phyloP scores from a whole-genome alignment of 1,140 invertebrate genomes.

The Hyphantria cunea region DNA sequence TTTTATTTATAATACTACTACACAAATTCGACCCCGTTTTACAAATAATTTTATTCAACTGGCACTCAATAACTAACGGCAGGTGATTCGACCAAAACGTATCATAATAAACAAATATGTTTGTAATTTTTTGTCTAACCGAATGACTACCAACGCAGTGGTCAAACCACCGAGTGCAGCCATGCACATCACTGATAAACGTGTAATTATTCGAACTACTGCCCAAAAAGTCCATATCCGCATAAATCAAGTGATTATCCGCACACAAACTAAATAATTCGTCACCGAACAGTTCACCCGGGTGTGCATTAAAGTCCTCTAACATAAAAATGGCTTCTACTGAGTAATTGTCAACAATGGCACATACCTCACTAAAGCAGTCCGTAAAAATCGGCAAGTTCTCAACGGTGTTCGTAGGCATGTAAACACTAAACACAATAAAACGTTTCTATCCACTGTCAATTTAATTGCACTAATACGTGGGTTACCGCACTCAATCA shows the following conservation, averaged over 20 bases:
- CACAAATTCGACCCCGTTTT: no score
- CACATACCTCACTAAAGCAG: background rate
- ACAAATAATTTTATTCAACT: no score
- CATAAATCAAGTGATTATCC: background rate
- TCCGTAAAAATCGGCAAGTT: conserved; percentile 2
- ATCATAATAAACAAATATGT: no score
- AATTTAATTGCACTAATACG: background rate
- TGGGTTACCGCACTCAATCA: background rate
- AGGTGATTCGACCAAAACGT: no score
- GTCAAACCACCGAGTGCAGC: no score
- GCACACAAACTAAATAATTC: background rate
- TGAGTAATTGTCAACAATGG: background rate
- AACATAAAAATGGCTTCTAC: conserved; percentile 1
- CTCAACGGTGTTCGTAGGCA: background rate
- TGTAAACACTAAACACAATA: background rate
- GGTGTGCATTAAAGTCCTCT: conserved; percentile 6
- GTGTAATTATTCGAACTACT: no score
- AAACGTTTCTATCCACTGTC: background rate
- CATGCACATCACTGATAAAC: no score
- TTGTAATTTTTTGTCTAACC: no score
- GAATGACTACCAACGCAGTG: no score
- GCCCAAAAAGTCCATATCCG: background rate
- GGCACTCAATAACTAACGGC: no score
- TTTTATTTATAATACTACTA: no score
- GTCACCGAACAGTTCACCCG: conserved; percentile 4